phyloP scores from a whole-genome alignment of 2,113 vertebrate species.

The Terrapene triunguis region DNA sequence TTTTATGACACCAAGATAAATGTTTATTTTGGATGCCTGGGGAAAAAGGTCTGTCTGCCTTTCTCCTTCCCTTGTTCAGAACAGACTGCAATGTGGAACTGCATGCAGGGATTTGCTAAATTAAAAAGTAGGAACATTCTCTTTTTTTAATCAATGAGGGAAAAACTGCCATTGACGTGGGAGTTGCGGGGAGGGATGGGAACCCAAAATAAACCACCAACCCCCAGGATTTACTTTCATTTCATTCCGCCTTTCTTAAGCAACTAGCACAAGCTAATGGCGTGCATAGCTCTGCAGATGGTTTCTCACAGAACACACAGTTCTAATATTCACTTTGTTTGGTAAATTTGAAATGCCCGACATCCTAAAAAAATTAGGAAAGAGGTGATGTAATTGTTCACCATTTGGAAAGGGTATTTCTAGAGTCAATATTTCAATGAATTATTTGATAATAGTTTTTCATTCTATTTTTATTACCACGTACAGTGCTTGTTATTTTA shows the following conservation, averaged over 20 bases:
- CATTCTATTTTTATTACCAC: background rate
- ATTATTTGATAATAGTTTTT: background rate
- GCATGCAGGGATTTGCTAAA: background rate
- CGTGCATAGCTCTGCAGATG: background rate
- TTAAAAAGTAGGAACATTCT: background rate
- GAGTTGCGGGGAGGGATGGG: background rate
- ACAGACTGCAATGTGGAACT: slow-evolving; percentile 20
- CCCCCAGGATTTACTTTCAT: background rate
- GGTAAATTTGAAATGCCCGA: background rate
- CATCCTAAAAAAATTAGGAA: background rate
- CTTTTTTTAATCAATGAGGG: background rate
- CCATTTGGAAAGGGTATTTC: background rate
- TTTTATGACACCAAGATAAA: slow-evolving; percentile 82
- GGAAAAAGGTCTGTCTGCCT: slow-evolving; percentile 76
- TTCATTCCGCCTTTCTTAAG: background rate
- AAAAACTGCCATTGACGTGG: background rate
- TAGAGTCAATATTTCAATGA: background rate
- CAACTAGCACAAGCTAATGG: background rate
- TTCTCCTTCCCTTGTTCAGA: slow-evolving; percentile 79
- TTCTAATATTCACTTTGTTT: background rate
- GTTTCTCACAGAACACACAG: background rate
- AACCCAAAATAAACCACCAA: background rate
- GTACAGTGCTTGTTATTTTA: background rate
- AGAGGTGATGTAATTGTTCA: background rate
- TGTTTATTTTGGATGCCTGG: slow-evolving; percentile 80